phyloP scores from a whole-genome alignment of 2,888 invertebrate species.

The Apodemia duryi region DNA sequence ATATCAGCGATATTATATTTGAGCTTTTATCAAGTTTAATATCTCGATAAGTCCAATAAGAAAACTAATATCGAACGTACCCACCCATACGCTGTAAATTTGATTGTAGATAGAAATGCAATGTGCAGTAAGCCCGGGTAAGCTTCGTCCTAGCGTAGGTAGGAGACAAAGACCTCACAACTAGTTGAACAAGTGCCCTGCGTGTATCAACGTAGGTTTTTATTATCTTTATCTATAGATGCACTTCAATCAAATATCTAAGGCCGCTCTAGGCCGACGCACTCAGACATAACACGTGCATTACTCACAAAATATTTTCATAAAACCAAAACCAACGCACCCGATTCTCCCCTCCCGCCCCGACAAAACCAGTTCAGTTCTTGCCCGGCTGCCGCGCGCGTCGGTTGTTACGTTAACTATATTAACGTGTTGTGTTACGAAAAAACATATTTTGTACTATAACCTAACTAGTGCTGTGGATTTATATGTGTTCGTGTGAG shows the following conservation, averaged over 20 bases:
- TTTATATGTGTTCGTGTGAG: slow-evolving; percentile 64
- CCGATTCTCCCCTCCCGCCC: slow-evolving; percentile 51
- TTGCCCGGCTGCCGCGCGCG: slow-evolving; percentile 73
- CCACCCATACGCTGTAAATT: slow-evolving; percentile 53
- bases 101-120: slow-evolving; percentile 58
- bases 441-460: slow-evolving; percentile 64
- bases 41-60: slow-evolving; percentile 30
- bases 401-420: slow-evolving; percentile 48
- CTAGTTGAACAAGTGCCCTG: slow-evolving; percentile 3
- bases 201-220: slow-evolving; percentile 36
- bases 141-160: slow-evolving; percentile 38
- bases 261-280: slow-evolving; percentile 75
- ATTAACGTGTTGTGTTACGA: slow-evolving; percentile 63
- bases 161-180: slow-evolving; percentile 51
- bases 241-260: slow-evolving; percentile 68
- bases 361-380: slow-evolving; percentile 73
- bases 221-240: slow-evolving; percentile 55
- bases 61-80: slow-evolving; percentile 31
- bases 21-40: slow-evolving; percentile 23
- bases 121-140: slow-evolving; percentile 41
- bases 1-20: slow-evolving; percentile 44
- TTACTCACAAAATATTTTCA: slow-evolving; percentile 80
- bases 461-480: slow-evolving; percentile 73
- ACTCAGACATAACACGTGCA: slow-evolving; percentile 76
- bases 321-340: slow-evolving; percentile 75